phyloP scores from a whole-genome alignment of 1,140 invertebrate species.

The Acromyrmex charruanus region DNA sequence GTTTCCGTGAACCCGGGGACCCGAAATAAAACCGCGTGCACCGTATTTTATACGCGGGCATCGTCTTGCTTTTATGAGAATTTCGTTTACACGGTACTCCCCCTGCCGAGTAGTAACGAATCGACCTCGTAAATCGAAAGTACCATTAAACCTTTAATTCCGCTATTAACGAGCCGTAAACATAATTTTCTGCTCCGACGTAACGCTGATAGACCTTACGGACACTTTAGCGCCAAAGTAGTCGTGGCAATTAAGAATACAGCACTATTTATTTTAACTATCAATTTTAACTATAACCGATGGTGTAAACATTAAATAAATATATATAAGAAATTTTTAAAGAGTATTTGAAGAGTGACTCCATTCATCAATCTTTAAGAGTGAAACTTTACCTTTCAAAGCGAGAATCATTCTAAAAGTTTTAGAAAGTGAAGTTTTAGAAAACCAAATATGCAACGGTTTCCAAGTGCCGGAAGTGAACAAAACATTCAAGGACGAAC shows the following conservation, averaged over 20 bases:
- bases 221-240: background rate
- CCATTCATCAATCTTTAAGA: too few species aligned
- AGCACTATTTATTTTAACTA: background rate
- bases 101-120: constrained; percentile 3
- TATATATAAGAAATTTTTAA: too few species aligned
- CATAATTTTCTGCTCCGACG: constrained; percentile 42
- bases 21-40: constrained; percentile 18
- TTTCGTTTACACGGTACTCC: constrained; percentile 43
- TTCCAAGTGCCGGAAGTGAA: background rate
- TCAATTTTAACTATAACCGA: background rate
- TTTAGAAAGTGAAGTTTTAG: too few species aligned
- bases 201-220: background rate
- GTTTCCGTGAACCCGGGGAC: constrained; percentile 9
- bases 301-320: background rate
- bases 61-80: constrained; percentile 42
- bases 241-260: constrained; percentile 8
- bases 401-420: too few species aligned
- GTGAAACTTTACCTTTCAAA: too few species aligned
- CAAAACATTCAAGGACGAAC: background rate
- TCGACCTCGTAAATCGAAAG: constrained; percentile 38
- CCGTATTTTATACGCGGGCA: constrained; percentile 30
- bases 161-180: constrained; percentile 42
- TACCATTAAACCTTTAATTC: constrained; percentile 47
- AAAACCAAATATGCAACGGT: background rate
- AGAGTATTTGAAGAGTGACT: too few species aligned